Percentiles rank a stretch among this genome's conserved stretches.
Evolutionary conservation across 2,888 invertebrate species (phyloP).

Genomic region (Glyphotaelius pellucidus): DNA sequence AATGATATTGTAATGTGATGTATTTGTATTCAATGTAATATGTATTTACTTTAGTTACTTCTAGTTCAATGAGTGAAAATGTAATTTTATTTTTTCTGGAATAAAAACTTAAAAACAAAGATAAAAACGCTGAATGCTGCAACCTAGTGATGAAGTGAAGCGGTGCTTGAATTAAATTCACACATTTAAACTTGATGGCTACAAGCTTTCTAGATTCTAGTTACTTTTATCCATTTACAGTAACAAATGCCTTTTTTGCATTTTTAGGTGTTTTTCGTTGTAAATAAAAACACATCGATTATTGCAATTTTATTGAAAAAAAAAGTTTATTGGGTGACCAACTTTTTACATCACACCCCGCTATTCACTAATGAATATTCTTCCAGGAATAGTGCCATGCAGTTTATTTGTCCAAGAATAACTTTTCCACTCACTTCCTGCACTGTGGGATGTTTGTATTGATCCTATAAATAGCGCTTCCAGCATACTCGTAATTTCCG

Average conservation of each 20-base stretch:
- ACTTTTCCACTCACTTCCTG: constrained; percentile 8
- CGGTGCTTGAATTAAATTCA: too few species aligned
- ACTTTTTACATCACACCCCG: background rate
- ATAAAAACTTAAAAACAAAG: too few species aligned
- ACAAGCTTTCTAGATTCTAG: too few species aligned
- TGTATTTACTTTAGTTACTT: too few species aligned
- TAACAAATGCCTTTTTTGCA: background rate
- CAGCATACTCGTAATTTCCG: constrained; percentile 4
- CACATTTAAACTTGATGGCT: too few species aligned
- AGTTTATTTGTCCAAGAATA: constrained; percentile 15
- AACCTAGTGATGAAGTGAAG: too few species aligned
- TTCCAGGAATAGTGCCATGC: background rate
- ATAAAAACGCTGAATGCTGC: too few species aligned
- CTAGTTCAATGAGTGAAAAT: too few species aligned
- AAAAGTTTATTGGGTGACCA: background rate
- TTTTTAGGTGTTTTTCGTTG: background rate
- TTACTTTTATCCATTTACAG: too few species aligned
- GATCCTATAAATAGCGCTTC: constrained; percentile 7
- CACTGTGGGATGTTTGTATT: background rate
- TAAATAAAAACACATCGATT: background rate
- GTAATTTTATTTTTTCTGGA: too few species aligned
- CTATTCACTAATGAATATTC: background rate
- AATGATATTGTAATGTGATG: too few species aligned
- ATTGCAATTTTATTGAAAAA: background rate
- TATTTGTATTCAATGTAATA: too few species aligned